Base-by-base conservation (phyloP, 2,113 vertebrate species). In the Heliornis fulica region DNA sequence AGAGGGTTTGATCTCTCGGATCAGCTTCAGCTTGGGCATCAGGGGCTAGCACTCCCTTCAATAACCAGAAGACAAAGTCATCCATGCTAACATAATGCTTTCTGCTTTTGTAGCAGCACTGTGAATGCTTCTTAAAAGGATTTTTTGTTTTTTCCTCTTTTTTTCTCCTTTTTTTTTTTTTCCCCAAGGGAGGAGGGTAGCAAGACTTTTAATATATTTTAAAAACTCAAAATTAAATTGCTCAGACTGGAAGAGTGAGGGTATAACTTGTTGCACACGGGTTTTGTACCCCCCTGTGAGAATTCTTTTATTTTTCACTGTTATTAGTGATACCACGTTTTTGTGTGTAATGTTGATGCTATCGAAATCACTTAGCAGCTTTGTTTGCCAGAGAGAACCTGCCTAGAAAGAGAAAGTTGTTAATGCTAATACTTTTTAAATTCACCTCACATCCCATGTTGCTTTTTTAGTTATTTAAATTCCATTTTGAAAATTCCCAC, bases 361-460 rank as follows among this genome's bases (percentile, higher is more conserved):
- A 21, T 51, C 84, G 57, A 88, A 92, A 74, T 97, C 79, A 95
- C 83, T 96, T 90, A 94, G 40, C 6, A 0, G 76, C 61, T 96
- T 96, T 95, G 83, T 94, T 97, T 97, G 86, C 80, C 81, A 65
- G 87, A 80, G 91, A 97, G 48, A 51, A 83, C 48, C 64, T 95
- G 83, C 82, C 68, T 97, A 63, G 90, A 87, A 86, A 53, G 45
- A 81, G 32, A 22, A 40, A 81, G 83, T 61, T 95, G 80, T 74
- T 94, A 90, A 38, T 17, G 40, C 60, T 97, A 93, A 83, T 94
- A 78, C 90, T 94, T 94, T 97, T 85, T 50, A 95, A 96, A 92
- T 60, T 94, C 81, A 88, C 83, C 89, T 93, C 84, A 82, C 94
- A 96, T 96, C 53, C 61, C 59, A 83, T 87, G 66, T 69, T 84